Conservation (phyloP, 1,140 invertebrate species). For the Zaprionus vittiger region DNA sequence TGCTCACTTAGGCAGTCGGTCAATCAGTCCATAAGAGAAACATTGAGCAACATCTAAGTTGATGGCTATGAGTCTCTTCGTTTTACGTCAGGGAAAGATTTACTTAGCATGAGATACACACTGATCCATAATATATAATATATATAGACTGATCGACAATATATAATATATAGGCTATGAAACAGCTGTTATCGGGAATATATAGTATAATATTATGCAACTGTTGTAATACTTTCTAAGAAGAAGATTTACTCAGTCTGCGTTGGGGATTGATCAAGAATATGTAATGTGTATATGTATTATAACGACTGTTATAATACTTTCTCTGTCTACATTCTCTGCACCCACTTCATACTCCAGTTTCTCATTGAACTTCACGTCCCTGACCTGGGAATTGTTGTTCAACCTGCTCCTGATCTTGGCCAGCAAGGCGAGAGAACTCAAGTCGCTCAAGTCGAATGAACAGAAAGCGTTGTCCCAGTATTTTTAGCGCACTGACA, state of each 20-base stretch:
- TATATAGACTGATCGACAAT: no score
- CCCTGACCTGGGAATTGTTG: conserved; percentile 30
- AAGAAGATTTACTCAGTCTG: neutral
- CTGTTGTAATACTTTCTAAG: neutral
- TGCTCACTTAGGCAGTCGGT: conserved; percentile 30
- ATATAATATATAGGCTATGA: no score
- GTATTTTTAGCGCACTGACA: conserved; percentile 38
- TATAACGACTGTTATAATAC: no score
- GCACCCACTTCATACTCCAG: neutral
- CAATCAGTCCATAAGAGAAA: conserved; percentile 18
- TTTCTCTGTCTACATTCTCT: neutral
- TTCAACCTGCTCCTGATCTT: conserved; percentile 35
- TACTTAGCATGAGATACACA: neutral
- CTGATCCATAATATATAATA: no score
- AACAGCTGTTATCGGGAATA: no score
- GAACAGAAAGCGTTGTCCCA: neutral
- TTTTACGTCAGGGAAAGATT: neutral
- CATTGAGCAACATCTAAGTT: conserved; percentile 12
- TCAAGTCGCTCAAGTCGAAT: neutral
- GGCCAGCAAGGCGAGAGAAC: conserved; percentile 19
- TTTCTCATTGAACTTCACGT: neutral
- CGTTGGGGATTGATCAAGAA: neutral
- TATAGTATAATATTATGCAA: no score
- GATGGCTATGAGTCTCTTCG: neutral
- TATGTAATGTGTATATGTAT: neutral